phyloP scores from a whole-genome alignment of 2,797 vertebrate species.

The Gambelia wislizenii region DNA sequence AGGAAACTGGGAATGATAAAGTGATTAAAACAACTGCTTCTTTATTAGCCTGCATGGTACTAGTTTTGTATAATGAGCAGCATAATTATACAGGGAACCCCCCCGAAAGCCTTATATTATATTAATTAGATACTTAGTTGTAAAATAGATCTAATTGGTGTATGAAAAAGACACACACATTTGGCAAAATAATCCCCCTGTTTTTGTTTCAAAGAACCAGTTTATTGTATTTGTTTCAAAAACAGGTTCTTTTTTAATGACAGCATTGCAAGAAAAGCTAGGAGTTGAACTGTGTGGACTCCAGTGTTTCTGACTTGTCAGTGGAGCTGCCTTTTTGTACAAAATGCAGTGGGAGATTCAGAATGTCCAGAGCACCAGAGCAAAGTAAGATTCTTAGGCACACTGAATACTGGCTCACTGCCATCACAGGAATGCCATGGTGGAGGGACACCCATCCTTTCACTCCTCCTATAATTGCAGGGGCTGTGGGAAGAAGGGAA shows the following conservation, averaged over 20 bases:
- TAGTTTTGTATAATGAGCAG: slow-evolving; percentile 39
- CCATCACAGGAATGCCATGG: too few species aligned
- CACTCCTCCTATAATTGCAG: not conserved
- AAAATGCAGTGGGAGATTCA: not conserved
- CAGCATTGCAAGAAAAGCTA: not conserved
- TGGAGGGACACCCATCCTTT: not conserved
- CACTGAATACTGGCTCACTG: too few species aligned
- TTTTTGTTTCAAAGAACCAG: not conserved
- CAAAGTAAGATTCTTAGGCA: too few species aligned
- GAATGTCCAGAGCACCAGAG: not conserved
- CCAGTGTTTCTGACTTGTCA: not conserved
- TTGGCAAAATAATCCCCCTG: slow-evolving; percentile 16
- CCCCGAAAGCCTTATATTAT: not conserved
- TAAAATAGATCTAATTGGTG: slow-evolving; percentile 39
- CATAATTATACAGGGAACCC: slow-evolving; percentile 47
- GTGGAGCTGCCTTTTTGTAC: not conserved
- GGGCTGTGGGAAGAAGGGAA: not conserved
- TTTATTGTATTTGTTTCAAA: not conserved
- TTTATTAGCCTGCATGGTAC: slow-evolving; percentile 57
- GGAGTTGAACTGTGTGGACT: not conserved
- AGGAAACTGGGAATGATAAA: slow-evolving; percentile 56
- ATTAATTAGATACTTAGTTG: slow-evolving; percentile 36
- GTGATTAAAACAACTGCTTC: slow-evolving; percentile 59
- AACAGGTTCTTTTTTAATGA: not conserved
- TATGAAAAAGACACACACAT: slow-evolving; percentile 11